phyloP scores from a whole-genome alignment of 2,113 vertebrate genomes.

The Chaetops frenatus region DNA sequence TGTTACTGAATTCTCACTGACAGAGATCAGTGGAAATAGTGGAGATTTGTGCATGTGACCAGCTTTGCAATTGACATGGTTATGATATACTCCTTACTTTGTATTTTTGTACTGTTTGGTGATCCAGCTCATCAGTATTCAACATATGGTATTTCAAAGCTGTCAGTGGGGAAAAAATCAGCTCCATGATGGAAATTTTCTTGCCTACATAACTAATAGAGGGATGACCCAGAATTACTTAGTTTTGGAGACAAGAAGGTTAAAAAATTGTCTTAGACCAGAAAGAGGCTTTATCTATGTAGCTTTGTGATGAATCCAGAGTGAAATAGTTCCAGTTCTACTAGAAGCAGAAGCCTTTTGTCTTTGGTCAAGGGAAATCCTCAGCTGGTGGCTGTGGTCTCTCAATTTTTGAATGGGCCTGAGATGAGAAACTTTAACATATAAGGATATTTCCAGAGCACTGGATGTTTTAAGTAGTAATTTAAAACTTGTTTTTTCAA shows the following conservation, averaged over 20 bases:
- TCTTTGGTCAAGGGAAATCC: background rate
- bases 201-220: background rate
- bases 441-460: background rate
- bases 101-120: background rate
- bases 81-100: background rate
- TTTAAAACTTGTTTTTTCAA: background rate
- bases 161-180: rapidly evolving
- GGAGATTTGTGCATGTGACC: background rate
- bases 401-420: background rate
- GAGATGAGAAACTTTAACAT: background rate
- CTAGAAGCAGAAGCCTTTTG: background rate
- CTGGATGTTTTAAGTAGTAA: background rate
- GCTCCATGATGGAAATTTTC: background rate
- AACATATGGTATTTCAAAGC: background rate
- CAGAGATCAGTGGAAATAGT: background rate
- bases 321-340: background rate
- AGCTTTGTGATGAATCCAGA: background rate
- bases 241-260: background rate
- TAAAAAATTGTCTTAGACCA: background rate
- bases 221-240: background rate
- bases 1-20: background rate
- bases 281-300: background rate
- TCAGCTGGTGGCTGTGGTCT: background rate
- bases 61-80: background rate
- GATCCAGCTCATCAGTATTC: background rate